phyloP scores from a whole-genome alignment of 2,113 vertebrate genomes.

The Chloropsis hardwickii region DNA sequence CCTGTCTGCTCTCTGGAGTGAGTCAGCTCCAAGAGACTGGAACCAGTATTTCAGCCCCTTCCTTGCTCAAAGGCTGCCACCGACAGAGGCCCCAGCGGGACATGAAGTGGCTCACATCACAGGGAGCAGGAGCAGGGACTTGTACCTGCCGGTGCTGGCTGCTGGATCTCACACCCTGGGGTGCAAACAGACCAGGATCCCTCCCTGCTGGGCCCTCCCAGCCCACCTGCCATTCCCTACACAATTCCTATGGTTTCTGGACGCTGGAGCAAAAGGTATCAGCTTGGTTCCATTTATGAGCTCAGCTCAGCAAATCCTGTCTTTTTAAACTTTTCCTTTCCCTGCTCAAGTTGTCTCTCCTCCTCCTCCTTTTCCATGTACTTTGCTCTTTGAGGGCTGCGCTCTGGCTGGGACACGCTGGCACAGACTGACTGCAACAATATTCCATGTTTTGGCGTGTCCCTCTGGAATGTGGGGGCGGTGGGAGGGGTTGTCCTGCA shows the following conservation, averaged over 20 bases:
- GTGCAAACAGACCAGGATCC: background rate
- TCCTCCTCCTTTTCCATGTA: background rate
- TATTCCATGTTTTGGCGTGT: background rate
- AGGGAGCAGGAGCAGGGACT: background rate
- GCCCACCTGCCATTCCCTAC: background rate
- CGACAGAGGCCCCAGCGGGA: background rate
- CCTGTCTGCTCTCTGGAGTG: background rate
- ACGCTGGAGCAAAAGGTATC: background rate
- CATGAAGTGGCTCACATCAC: background rate
- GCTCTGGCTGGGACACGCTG: background rate
- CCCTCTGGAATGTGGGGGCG: background rate
- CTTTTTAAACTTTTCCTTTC: background rate
- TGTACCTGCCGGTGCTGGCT: accelerated
- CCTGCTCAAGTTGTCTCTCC: background rate
- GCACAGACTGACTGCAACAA: background rate
- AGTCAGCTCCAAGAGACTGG: background rate
- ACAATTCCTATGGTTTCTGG: accelerated
- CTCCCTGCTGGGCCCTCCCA: background rate
- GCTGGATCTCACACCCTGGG: background rate
- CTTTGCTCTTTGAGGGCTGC: background rate
- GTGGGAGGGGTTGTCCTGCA: background rate
- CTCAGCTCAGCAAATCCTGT: background rate
- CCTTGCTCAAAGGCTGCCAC: background rate
- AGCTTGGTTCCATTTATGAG: background rate
- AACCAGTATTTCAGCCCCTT: background rate